A percentile compares a stretch with the other conserved stretches of the same genome.
Evolutionary conservation across 2,113 vertebrate species (phyloP).

Genomic region (Halichoerus grypus): DNA sequence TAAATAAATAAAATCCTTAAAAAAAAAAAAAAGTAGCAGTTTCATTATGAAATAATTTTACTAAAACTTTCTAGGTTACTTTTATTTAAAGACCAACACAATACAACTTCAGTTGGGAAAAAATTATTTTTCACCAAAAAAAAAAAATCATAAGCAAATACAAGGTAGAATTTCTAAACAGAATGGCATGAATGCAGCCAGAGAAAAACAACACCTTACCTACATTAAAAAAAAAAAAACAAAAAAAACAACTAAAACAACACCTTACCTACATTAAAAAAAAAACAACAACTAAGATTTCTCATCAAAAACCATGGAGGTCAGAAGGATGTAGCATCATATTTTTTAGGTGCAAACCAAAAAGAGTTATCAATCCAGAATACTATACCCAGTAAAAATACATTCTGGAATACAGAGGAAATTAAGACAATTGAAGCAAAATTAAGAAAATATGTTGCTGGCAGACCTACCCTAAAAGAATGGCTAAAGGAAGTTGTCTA

Average conservation of each 20-base stretch:
- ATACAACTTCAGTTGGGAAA: not conserved
- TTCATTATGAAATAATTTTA: slow-evolving; percentile 15
- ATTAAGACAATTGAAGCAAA: not conserved
- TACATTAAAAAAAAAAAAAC: not conserved
- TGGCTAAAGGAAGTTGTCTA: not conserved
- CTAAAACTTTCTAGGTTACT: not conserved
- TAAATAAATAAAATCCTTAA: too few species aligned
- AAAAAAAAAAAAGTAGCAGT: not conserved
- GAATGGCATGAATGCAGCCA: not conserved
- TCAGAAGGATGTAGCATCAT: not conserved
- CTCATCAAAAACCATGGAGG: not conserved
- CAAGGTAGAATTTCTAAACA: not conserved
- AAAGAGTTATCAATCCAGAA: not conserved
- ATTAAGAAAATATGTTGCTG: not conserved
- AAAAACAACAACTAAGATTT: not conserved
- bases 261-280: not conserved
- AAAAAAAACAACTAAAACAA: not conserved
- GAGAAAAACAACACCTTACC: not conserved
- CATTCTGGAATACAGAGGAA: not conserved
- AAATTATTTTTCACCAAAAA: not conserved
- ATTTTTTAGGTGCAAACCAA: slow-evolving; percentile 14
- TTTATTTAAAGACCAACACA: not conserved
- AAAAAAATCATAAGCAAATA: not conserved
- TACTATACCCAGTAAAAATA: not conserved
- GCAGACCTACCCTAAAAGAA: not conserved